A percentile compares a stretch with the other conserved stretches of the same genome.
phyloP scores from a whole-genome alignment of 2,797 vertebrate species.

The Muscicapa comitata region DNA sequence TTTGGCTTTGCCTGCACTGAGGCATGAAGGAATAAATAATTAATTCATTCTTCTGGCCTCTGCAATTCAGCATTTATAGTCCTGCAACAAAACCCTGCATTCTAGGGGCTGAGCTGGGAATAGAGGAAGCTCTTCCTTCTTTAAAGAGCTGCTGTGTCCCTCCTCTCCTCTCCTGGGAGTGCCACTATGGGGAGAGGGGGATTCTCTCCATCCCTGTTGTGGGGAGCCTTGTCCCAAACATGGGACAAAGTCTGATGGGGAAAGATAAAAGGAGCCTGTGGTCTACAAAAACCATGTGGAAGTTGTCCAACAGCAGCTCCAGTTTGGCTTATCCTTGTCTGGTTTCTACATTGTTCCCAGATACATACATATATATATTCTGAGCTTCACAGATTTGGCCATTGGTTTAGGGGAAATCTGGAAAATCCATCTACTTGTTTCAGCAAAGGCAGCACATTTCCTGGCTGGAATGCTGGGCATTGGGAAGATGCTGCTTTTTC shows the following conservation, averaged over 20 bases:
- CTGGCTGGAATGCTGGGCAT: not conserved
- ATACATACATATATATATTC: not conserved
- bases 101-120: not conserved
- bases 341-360: not conserved
- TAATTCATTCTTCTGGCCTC: not conserved
- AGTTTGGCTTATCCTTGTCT: not conserved
- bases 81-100: not conserved
- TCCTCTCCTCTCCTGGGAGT: no score
- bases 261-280: not conserved
- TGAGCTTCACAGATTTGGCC: not conserved
- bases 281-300: not conserved
- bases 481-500: not conserved
- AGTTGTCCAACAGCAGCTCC: not conserved
- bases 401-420: not conserved
- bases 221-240: not conserved
- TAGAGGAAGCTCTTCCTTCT: no score
- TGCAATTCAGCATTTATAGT: constrained; percentile 33
- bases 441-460: not conserved
- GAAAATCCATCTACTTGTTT: not conserved
- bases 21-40: constrained; percentile 35
- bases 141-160: no score
- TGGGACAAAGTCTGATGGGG: not conserved
- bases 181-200: not conserved
- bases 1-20: not conserved
- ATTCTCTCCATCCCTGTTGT: not conserved